Evolutionary conservation across 2,797 vertebrate genomes (phyloP).

Genomic region (Protonibea diacanthus): DNA sequence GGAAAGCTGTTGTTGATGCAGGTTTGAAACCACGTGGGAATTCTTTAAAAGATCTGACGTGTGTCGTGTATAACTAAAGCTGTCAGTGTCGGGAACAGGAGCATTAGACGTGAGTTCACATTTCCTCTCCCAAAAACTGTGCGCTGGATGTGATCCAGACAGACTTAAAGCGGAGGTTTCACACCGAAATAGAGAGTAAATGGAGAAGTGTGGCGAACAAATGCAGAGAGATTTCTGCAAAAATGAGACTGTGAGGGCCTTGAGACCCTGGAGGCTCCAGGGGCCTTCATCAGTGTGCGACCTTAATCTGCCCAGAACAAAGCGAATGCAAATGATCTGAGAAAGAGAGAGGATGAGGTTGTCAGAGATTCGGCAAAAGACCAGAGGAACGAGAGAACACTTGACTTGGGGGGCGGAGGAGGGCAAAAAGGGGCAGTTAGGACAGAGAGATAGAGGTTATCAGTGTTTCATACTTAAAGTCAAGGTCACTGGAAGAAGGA

Average conservation of each 20-base stretch:
- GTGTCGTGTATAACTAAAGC: not conserved
- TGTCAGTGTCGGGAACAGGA: too few species aligned
- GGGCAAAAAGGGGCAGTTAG: constrained; percentile 31
- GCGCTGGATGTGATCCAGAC: constrained; percentile 39
- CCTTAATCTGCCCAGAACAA: constrained; percentile 78
- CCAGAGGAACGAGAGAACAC: not conserved
- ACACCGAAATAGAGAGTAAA: constrained; percentile 39
- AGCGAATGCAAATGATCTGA: constrained; percentile 68
- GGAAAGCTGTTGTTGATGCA: not conserved
- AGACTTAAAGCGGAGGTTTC: constrained; percentile 11
- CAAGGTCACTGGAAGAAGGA: constrained; percentile 60
- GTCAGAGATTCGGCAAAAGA: constrained; percentile 43
- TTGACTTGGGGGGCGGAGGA: not conserved
- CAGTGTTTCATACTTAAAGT: constrained; percentile 45
- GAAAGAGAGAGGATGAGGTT: constrained; percentile 36
- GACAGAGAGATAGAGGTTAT: constrained; percentile 37
- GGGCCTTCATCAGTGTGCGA: constrained; percentile 58
- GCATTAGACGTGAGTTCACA: constrained; percentile 11
- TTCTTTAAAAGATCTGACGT: not conserved
- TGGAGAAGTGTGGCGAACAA: constrained; percentile 41
- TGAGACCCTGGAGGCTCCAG: constrained; percentile 51
- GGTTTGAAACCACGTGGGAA: not conserved
- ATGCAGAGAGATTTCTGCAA: constrained; percentile 43
- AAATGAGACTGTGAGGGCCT: constrained; percentile 47
- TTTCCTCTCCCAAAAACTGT: constrained; percentile 43